Base-by-base conservation (phyloP, 2,113 vertebrate species). In the Camelus dromedarius region DNA sequence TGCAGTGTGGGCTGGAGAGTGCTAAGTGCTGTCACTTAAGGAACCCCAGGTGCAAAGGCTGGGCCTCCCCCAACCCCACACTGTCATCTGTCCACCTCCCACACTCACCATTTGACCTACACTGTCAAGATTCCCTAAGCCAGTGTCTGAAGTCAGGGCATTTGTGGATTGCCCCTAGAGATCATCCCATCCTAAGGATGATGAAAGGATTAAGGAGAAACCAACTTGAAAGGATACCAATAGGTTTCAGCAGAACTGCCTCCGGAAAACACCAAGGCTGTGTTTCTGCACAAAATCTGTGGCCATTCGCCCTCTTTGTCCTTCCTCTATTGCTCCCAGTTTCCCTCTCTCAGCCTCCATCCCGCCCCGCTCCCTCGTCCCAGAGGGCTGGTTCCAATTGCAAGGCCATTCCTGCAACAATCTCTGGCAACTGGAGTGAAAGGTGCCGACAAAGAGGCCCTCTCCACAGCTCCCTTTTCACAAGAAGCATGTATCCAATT, bases 401-500 rank as follows among this genome's bases (percentile, higher is more conserved):
- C 95, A 91, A 70, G 58, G 70, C 93, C 56, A 79, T 96, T 96
- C 97, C 95, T 85, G 64, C 77, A 93, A 52, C 88, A 92, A 85
- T 97, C 92, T 95, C 97, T 98, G 73, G 96, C 89, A 98, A 98
- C 97, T 89, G 79, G 97, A 97, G 96, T 96, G 98, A 98, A 98
- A 98, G 98, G 97, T 98, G 98, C 98, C 97, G 98, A 98, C 98
- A 98, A 97, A 97, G 96, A 93, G 86, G 95, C 97, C 93, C 98
- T 97, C 97, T 98, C 97, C 89, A 96, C 98, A 97, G 98, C 98
- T 98, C 98, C 96, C 98, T 98, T 98, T 98, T 98, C 98, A 98
- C 97, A 97, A 97, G 98, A 98, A 98, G 98, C 98, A 99, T 99
- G 98, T 98, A 98, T 98, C 98, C 98, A 98, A 99, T 99, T 99